Base-by-base conservation (phyloP, 1,140 invertebrate genomes). In the Aphis gossypii region DNA sequence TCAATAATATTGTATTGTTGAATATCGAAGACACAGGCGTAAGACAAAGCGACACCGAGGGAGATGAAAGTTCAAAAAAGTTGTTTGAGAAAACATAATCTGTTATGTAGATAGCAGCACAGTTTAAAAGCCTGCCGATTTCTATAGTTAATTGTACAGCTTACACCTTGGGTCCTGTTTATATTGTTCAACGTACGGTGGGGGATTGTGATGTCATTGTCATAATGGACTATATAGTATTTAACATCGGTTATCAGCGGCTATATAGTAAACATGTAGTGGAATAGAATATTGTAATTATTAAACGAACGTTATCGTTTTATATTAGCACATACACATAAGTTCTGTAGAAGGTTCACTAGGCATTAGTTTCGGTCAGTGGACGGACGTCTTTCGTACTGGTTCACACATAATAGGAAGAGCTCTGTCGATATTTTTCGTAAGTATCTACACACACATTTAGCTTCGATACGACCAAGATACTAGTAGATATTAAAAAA, bases 261-360 rank as follows among this genome's bases (percentile, higher is more conserved):
- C 44, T 38, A 56, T 76, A 76, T n/a, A 18, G 44, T 93, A 86
- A 92, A 93, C 82, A 86, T 93, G 92, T 51, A 86, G n/a, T 68
- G 38, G 89, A 60, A 68, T 44, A 89, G 48, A 89, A 88, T 88
- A 35, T 21, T 87, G 56, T 23, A 48, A 92, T 92, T 92, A 92
- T 48, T 92, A 38, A 92, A 82, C 51, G n/a, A 92, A 84, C 91
- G 76, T 93, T 93, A 93, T 93, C 92, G 92, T 93, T 86, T 93
- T 93, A 41, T 90, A 93, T 93, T 93, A 84, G 92, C 82, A 86
- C 44, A 92, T 9, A 92, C 82, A 76, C 83, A 86, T 86, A 93
- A 41, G 9, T 93, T 46, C 54, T 30, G 82, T 51, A 56, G 60
- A 51, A 83, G 92, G 76, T 54, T 93, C 92, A 93, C 35, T 86